Evolutionary conservation across 2,888 invertebrate genomes (phyloP), one percentile per base, ranked within the genome.

Genomic region (Lasioglossum morio): DNA sequence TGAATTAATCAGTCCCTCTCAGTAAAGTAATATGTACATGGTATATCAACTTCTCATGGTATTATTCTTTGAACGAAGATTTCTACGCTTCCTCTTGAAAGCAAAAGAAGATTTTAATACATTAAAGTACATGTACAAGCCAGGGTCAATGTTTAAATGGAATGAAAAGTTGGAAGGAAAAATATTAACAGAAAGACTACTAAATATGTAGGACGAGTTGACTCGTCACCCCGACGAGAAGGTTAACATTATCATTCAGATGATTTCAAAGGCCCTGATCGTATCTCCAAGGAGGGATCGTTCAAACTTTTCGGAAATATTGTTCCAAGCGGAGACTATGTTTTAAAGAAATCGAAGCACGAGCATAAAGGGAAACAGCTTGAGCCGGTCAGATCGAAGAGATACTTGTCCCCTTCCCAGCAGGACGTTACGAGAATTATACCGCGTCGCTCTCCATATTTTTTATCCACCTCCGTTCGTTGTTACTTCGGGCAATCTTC

Each of bases 391-490:
- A 79, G 84, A 84, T 84, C 80, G 79, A 77, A 30, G 79, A 84
- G 86, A 82, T 86, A 69, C 77, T 81, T 70, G 77, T 73, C 79
- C 75, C 82, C 66, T 74, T 88, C 88, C 53, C 87, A 88, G 87
- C 87, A 76, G 88, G 89, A 73, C 74, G 73, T 84, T 79, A 73
- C 73, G 66, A 77, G 87, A 90, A 87, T 90, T 90, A 88, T 86
- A 80, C 86, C 70, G 77, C 46, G 48, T 34, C 77, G 69, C 80
- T 77, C 84, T 87, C 84, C 81, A 82, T 88, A 83, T 88, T 77
- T 79, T 77, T 76, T 69, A 43, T 77, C 66, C 73, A 19, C 53
- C 76, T 75, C 53, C 74, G 87, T 66, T 77, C 82, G 30, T 40
- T n/a, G 27, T 80, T 79, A 60, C 80, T 76, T 79, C 72, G 78